Evolutionary conservation across 92 coral and sea anemone species (phyloP), one percentile per base, ranked within the genome.

Genomic region (Scolanthus callimorphus): DNA sequence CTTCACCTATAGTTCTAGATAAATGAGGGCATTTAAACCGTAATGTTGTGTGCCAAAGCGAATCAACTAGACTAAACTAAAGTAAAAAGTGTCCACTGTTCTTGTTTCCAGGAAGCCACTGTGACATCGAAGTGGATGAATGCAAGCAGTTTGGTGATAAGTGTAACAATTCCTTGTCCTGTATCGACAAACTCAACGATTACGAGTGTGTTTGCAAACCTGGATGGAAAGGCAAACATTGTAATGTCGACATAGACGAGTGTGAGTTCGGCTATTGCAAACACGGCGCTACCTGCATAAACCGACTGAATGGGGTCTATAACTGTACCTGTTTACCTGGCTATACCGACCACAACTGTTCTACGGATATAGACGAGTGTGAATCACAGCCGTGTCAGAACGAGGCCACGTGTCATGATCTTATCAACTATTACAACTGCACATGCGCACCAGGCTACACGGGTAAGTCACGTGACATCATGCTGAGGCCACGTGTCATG

Each of bases 241-340:
- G 92, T 63, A 68, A 85, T 44, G 69, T 49, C 25, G 64, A 67
- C 30, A 51, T 71, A 20, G 79, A 82, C 44, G 75, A 72, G 20
- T 85, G 92, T 54, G 29, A 56, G 2, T 57, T 77, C 45, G 87
- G 82, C 2, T 82, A 75, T 58, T 90, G 97, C 69, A 25, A 78
- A 62, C 81, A 90, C 44, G 59, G 71, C 25, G 95, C 87, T 19
- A 72, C 82, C 17, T 90, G 97, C 70, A 22, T 29, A 19, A 72
- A 89, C 58, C n/a, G n/a, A n/a, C 61, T 55, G n/a, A 19, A 57
- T 39, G 75, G 80, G 11, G 31, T 52, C 6, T 77, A 84, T 39
- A 77, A 66, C 65, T 90, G 86, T 80, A 55, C 81, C 0, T 83
- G 90, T 62, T 49, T 44, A 23, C 69, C 95, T 27, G 97, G 97